Evolutionary conservation across 1,140 invertebrate species (phyloP), one percentile per base, ranked within the genome.

Genomic region (Prorops nasuta): DNA sequence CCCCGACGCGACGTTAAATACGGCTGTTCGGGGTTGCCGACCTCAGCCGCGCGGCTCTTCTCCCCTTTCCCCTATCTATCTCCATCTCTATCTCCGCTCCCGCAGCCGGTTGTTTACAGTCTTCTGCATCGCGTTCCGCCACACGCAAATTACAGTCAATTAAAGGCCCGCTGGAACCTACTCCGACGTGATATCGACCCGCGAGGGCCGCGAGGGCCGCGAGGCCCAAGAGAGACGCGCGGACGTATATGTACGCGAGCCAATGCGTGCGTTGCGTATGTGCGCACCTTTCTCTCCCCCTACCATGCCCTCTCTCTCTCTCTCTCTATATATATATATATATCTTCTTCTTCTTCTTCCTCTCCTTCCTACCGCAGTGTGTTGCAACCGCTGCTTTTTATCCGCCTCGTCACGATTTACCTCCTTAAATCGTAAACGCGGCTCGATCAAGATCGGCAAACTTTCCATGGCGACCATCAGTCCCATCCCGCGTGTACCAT

Each of bases 141-240:
- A 64, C 63, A 67, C 58, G 59, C 63, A 67, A 67, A 69, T 69
- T 69, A 69, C 55, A 66, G 63, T 66, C 64, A 67, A 69, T 69
- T 67, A 69, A 65, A 66, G 63, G 46, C 54, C 54, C 51, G 10
- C 4, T 6, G 10, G 10, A 20, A 39, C 45, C 24, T 41, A 41
- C 19, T 52, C 59, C 39, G 51, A 50, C 59, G 48, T 48, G 58
- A 62, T 60, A 52, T 62, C 52, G 61, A 58, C 37, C 50, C 37
- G 41, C 36, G 24, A 49, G 14, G 24, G 12, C 24, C 24, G 24
- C 12, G 54, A 36, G 60, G 60, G 59, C 57, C 49, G 12, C 6
- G 53, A 56, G 57, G 45, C 49, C 54, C 36, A 59, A 60, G 22
- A 39, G 36, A 32, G 48, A 47, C 22, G 50, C 46, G 46, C 31